A percentile compares a stretch with the other conserved stretches of the same genome.
phyloP scores from a whole-genome alignment of 2,888 invertebrate genomes.

The Drosophila ustulata region DNA sequence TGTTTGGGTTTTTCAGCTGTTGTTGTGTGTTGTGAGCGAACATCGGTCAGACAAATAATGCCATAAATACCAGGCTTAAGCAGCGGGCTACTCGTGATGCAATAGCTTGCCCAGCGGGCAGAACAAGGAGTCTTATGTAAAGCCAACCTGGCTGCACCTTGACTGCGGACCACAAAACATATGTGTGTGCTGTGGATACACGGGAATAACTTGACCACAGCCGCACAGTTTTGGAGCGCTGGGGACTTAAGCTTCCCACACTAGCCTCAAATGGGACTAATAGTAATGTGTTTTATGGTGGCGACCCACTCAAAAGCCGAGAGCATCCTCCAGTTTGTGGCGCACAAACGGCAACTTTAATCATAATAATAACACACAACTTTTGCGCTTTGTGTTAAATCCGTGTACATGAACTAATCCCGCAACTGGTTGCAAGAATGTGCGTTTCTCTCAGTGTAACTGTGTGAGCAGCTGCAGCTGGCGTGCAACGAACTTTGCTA shows the following conservation, averaged over 20 bases:
- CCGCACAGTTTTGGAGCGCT: conserved; percentile 8
- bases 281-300: conserved; percentile 66
- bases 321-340: conserved; percentile 6
- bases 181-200: conserved; percentile 25
- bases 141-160: conserved; percentile 45
- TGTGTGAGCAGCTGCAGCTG: not conserved
- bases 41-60: conserved; percentile 27
- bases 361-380: conserved; percentile 70
- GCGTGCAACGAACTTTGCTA: conserved; percentile 6
- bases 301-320: conserved; percentile 1
- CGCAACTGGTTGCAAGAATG: not conserved
- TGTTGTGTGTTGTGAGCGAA: not conserved
- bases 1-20: conserved; percentile 5
- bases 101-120: conserved; percentile 12
- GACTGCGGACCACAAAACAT: conserved; percentile 44
- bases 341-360: conserved; percentile 61
- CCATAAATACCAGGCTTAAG: conserved; percentile 49
- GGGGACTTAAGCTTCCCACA: conserved; percentile 32
- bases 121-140: conserved; percentile 32
- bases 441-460: too few relatives aligned
- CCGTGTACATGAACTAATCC: conserved; percentile 35
- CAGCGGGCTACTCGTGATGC: conserved; percentile 15
- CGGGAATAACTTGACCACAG: conserved; percentile 46
- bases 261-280: conserved; percentile 37
- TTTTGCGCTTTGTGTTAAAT: conserved; percentile 54